phyloP scores from a whole-genome alignment of 2,797 vertebrate species.

The Lacerta viridis region DNA sequence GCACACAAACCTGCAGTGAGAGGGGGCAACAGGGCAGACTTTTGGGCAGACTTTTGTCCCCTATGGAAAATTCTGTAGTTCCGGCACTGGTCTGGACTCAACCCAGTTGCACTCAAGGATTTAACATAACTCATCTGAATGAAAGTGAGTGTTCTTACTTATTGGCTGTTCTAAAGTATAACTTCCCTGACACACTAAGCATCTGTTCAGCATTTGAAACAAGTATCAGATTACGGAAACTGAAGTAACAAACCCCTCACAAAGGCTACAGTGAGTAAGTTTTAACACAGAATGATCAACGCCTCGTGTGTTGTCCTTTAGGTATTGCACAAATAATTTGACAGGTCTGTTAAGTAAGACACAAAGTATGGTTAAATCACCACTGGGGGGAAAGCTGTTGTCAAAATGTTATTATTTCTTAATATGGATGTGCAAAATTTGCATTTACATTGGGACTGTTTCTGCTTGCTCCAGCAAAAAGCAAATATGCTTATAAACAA shows the following conservation, averaged over 20 bases:
- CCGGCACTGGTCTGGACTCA: too few relatives aligned
- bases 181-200: constrained; percentile 19
- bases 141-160: background rate
- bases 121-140: background rate
- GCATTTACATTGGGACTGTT: too few relatives aligned
- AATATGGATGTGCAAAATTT: background rate
- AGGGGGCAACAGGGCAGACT: too few relatives aligned
- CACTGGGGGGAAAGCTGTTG: background rate
- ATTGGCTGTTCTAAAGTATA: background rate
- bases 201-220: constrained; percentile 56
- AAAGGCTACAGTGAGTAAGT: constrained; percentile 21
- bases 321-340: background rate
- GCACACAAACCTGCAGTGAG: too few relatives aligned
- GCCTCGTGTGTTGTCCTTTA: background rate
- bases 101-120: background rate
- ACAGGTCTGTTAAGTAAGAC: background rate
- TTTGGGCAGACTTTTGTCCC: too few relatives aligned
- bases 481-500: background rate
- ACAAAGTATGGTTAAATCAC: background rate
- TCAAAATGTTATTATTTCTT: background rate
- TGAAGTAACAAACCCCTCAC: constrained; percentile 21
- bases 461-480: background rate
- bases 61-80: too few relatives aligned
- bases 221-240: constrained; percentile 50
- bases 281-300: constrained; percentile 59